A percentile compares a stretch with the other conserved stretches of the same genome.
phyloP scores from a whole-genome alignment of 2,113 vertebrate species.

The Nyctibius bracteatus region DNA sequence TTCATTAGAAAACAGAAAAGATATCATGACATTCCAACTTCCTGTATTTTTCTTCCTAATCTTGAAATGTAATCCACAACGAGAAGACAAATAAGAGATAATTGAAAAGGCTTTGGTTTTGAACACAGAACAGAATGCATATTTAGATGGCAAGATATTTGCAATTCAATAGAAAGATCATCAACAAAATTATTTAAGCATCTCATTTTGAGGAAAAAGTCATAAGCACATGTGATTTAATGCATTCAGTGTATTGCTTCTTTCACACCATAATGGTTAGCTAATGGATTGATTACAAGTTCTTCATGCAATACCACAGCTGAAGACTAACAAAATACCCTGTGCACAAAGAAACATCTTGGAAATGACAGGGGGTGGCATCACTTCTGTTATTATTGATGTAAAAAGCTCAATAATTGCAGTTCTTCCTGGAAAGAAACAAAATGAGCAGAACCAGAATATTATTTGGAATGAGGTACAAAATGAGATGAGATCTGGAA shows the following conservation, averaged over 20 bases:
- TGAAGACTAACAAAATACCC: neutral
- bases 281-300: constrained; percentile 40
- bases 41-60: neutral
- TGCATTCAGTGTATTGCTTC: neutral
- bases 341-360: neutral
- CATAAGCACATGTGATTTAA: neutral
- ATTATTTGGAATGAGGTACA: neutral
- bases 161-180: neutral
- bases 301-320: neutral
- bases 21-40: neutral
- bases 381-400: neutral
- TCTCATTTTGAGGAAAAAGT: neutral
- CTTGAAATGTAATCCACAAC: neutral
- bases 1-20: neutral
- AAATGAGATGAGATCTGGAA: neutral
- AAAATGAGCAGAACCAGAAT: neutral
- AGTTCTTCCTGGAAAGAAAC: constrained; percentile 10
- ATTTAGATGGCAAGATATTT: constrained; percentile 3
- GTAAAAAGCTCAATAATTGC: constrained; percentile 8
- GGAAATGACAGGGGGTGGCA: neutral
- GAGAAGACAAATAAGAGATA: neutral
- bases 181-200: constrained; percentile 8
- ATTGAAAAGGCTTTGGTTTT: neutral
- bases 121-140: neutral
- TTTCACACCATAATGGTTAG: constrained; percentile 18